These are phyloP conservation scores for Drosophila leontia DNA, from an alignment of 1,140 invertebrate species.

Conservation along the genomic window DNA sequence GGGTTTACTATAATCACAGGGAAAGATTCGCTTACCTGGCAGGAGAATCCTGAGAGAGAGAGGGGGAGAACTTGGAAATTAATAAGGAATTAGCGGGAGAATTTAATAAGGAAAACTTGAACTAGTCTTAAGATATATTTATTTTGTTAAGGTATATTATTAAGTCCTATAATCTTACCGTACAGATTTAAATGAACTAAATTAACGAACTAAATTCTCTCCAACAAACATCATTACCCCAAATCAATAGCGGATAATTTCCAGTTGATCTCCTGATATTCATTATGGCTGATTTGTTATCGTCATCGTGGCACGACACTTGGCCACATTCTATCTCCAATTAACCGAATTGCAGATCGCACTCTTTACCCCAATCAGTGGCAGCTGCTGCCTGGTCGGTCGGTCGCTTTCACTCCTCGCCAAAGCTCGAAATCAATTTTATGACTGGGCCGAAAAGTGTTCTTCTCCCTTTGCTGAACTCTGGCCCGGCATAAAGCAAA, in stretches of 20 bases:
- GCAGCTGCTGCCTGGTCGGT: conserved; percentile 20
- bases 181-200: too few species aligned
- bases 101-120: not conserved
- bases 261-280: conserved; percentile 18
- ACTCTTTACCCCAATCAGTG: conserved; percentile 41
- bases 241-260: conserved; percentile 13
- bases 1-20: too few species aligned
- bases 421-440: conserved; percentile 76
- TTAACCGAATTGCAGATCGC: conserved; percentile 28
- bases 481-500: conserved; percentile 70
- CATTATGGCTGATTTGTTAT: conserved; percentile 42
- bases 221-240: conserved; percentile 6
- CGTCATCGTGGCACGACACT: conserved; percentile 25
- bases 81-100: too few species aligned
- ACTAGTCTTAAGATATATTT: not conserved
- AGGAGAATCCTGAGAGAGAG: too few species aligned
- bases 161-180: not conserved
- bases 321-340: conserved; percentile 47
- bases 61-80: too few species aligned
- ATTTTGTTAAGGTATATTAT: not conserved
- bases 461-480: conserved; percentile 66
- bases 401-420: conserved; percentile 65
- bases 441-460: conserved; percentile 63
- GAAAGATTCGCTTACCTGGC: too few species aligned
- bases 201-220: not conserved